These are phyloP conservation scores for Octopus sinensis DNA, from an alignment of 1,140 invertebrate genomes.

Conservation along the genomic window DNA sequence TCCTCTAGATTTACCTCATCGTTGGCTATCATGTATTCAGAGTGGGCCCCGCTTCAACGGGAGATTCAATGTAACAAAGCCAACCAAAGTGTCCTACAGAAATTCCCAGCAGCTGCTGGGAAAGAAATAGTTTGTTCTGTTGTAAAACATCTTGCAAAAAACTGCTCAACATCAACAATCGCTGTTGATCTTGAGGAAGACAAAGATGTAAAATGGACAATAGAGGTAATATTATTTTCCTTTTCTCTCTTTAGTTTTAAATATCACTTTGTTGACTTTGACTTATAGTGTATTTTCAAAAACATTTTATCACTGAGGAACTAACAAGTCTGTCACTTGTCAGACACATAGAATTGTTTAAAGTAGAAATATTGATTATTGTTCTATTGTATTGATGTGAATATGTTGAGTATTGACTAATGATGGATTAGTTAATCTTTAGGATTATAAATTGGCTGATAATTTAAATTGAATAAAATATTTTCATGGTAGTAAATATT, in stretches of 20 bases:
- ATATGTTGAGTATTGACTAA: too few relatives aligned
- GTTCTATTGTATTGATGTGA: too few relatives aligned
- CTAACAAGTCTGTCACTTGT: too few relatives aligned
- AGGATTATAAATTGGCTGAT: too few relatives aligned
- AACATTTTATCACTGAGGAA: too few relatives aligned
- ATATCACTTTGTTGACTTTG: background rate
- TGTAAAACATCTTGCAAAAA: conserved; percentile 75
- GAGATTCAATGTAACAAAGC: conserved; percentile 62
- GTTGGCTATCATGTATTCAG: conserved; percentile 52
- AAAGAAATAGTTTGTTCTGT: conserved; percentile 80
- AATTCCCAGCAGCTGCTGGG: conserved; percentile 73
- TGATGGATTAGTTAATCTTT: too few relatives aligned
- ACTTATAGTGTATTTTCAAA: too few relatives aligned
- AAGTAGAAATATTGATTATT: too few relatives aligned
- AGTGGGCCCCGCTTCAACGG: conserved; percentile 55
- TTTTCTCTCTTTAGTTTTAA: background rate
- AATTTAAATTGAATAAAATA: too few relatives aligned
- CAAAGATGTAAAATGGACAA: conserved; percentile 82
- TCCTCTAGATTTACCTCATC: background rate
- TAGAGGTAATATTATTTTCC: conserved; percentile 66
- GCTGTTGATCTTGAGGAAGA: conserved; percentile 54
- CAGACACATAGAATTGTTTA: too few relatives aligned
- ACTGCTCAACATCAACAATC: conserved; percentile 65
- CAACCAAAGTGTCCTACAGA: conserved; percentile 77
- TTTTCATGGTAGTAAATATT: too few relatives aligned